phyloP scores from a whole-genome alignment of 2,797 vertebrate genomes.

The Myotis vivesi region DNA sequence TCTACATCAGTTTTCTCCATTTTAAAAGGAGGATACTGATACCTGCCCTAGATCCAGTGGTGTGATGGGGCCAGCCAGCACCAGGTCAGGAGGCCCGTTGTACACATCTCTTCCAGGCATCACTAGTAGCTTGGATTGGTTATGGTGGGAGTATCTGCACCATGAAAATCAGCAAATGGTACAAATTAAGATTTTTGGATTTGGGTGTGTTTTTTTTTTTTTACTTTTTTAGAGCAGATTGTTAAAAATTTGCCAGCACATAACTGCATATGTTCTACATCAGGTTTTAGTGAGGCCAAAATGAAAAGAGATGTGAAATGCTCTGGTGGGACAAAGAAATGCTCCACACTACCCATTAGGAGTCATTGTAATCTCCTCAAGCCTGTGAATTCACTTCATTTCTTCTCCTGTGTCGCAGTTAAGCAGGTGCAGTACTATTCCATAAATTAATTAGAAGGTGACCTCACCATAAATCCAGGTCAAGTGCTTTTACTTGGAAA shows the following conservation, averaged over 20 bases:
- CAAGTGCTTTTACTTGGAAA: constrained; percentile 4
- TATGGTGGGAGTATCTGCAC: background rate
- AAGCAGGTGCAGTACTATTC: background rate
- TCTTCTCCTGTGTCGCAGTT: background rate
- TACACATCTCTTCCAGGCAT: background rate
- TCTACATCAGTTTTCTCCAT: background rate
- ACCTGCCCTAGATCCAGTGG: no score
- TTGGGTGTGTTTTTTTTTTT: background rate
- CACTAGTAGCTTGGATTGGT: background rate
- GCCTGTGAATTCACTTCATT: background rate
- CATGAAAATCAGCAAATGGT: background rate
- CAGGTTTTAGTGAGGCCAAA: background rate
- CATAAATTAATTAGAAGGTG: background rate
- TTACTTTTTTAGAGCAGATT: background rate
- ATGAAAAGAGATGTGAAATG: background rate
- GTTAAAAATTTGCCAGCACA: background rate
- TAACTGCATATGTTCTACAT: background rate
- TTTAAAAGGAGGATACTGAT: background rate
- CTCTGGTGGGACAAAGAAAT: background rate
- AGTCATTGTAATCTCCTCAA: background rate
- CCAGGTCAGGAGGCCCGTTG: no score
- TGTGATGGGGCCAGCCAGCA: background rate
- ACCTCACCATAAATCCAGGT: background rate
- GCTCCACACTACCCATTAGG: background rate
- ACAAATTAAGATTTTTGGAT: background rate